These are phyloP conservation scores for Eretmochelys imbricata DNA, from an alignment of 2,113 vertebrate genomes.

Conservation along the genomic window DNA sequence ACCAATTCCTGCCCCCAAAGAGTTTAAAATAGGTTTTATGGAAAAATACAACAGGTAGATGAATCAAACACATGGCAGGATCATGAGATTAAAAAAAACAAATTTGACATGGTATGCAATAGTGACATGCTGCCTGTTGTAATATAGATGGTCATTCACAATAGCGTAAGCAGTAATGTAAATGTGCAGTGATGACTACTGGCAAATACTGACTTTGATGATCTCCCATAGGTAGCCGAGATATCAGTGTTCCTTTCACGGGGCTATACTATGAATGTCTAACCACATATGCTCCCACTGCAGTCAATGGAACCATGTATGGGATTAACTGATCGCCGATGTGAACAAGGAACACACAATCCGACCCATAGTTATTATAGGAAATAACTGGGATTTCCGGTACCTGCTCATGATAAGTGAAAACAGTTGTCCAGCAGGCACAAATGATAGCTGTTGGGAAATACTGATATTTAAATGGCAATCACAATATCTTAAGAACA, in stretches of 20 bases:
- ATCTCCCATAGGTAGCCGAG: background rate
- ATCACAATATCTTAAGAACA: conserved; percentile 15
- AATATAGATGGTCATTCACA: background rate
- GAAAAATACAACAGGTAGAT: background rate
- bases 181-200: background rate
- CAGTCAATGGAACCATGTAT: conserved; percentile 31
- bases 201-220: background rate
- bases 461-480: conserved; percentile 68
- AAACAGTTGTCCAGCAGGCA: background rate
- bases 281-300: conserved; percentile 43
- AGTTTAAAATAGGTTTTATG: background rate
- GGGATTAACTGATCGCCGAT: conserved; percentile 22
- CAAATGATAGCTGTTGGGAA: conserved; percentile 36
- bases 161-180: background rate
- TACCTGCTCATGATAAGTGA: conserved; percentile 55
- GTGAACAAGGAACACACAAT: conserved; percentile 61
- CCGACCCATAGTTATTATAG: conserved; percentile 48
- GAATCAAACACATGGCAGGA: background rate
- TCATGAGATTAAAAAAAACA: background rate
- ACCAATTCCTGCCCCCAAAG: background rate
- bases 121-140: conserved; percentile 14
- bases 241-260: background rate
- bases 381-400: background rate
- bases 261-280: conserved; percentile 28
- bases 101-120: background rate